A percentile compares a stretch with the other conserved stretches of the same genome.
Conservation (phyloP, 2,113 vertebrate genomes). For the Oryzias woworae region DNA sequence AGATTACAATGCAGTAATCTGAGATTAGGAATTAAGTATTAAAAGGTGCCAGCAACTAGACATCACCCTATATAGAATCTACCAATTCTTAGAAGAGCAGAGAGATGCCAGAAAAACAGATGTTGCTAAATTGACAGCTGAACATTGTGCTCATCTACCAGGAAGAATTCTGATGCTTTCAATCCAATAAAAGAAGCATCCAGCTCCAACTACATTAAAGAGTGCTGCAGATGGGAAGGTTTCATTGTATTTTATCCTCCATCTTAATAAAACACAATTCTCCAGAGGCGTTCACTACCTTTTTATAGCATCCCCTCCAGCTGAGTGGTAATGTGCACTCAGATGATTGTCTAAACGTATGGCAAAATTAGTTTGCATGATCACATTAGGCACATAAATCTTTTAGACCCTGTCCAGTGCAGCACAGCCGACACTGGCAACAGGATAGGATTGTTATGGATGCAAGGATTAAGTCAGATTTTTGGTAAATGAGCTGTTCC, state of each 20-base stretch:
- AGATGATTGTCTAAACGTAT: slow-evolving; percentile 41
- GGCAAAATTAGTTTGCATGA: slow-evolving; percentile 61
- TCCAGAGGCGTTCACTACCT: slow-evolving; percentile 44
- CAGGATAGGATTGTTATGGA: slow-evolving; percentile 64
- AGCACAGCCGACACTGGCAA: slow-evolving; percentile 26
- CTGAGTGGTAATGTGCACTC: slow-evolving; percentile 45
- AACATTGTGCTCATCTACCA: slow-evolving; percentile 4
- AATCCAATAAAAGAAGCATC: background rate
- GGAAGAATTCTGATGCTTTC: slow-evolving; percentile 24
- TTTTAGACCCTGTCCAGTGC: slow-evolving; percentile 51
- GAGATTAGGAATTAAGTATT: slow-evolving; percentile 65
- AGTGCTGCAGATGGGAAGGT: slow-evolving; percentile 39
- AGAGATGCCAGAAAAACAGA: background rate
- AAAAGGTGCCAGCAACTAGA: slow-evolving; percentile 40
- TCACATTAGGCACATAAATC: slow-evolving; percentile 56
- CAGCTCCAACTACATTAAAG: slow-evolving; percentile 47
- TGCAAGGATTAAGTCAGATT: slow-evolving; percentile 67
- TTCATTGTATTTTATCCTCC: slow-evolving; percentile 51
- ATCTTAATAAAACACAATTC: slow-evolving; percentile 59
- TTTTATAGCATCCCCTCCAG: slow-evolving; percentile 60
- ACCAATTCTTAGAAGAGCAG: slow-evolving; percentile 15
- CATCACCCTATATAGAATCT: slow-evolving; percentile 16
- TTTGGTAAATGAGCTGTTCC: slow-evolving; percentile 57
- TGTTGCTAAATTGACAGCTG: background rate
- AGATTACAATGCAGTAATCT: slow-evolving; percentile 69